A percentile compares a stretch with the other conserved stretches of the same genome.
Conservation (phyloP, 2,797 vertebrate species). For the Aldrovandia affinis region DNA sequence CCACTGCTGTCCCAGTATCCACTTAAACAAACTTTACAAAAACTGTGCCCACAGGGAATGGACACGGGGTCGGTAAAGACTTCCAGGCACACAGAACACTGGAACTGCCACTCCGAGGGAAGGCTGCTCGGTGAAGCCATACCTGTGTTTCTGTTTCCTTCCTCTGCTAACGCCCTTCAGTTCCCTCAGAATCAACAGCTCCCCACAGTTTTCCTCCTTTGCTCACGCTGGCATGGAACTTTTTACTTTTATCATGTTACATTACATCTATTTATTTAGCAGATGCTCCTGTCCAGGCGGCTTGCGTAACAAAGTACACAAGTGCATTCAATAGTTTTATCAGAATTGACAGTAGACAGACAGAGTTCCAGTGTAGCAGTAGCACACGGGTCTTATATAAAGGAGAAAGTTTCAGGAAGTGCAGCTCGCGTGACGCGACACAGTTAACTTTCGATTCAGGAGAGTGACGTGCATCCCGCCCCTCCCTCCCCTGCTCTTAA, state of each 20-base stretch:
- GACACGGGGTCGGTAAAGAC: conserved; percentile 40
- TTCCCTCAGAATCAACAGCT: background rate
- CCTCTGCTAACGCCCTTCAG: background rate
- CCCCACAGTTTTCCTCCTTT: background rate
- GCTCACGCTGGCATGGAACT: background rate
- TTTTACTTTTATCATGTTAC: background rate
- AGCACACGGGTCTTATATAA: too few relatives aligned
- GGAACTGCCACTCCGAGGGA: conserved; percentile 11
- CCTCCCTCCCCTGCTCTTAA: background rate
- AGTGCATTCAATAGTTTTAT: background rate
- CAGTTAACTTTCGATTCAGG: background rate
- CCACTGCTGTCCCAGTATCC: conserved; percentile 12
- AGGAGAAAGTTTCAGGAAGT: background rate
- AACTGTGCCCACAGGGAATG: conserved; percentile 45
- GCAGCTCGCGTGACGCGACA: background rate
- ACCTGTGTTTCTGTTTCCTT: background rate
- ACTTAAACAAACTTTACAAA: conserved; percentile 41
- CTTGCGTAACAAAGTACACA: background rate
- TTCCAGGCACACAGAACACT: conserved; percentile 42
- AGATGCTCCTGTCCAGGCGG: background rate
- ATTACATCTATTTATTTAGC: background rate
- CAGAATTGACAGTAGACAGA: background rate
- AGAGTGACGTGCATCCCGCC: background rate
- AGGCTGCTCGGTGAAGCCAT: background rate
- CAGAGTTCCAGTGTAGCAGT: background rate